These are phyloP conservation scores for Brachionus paranguensis DNA, from an alignment of 1,140 invertebrate genomes.

Conservation along the genomic window DNA sequence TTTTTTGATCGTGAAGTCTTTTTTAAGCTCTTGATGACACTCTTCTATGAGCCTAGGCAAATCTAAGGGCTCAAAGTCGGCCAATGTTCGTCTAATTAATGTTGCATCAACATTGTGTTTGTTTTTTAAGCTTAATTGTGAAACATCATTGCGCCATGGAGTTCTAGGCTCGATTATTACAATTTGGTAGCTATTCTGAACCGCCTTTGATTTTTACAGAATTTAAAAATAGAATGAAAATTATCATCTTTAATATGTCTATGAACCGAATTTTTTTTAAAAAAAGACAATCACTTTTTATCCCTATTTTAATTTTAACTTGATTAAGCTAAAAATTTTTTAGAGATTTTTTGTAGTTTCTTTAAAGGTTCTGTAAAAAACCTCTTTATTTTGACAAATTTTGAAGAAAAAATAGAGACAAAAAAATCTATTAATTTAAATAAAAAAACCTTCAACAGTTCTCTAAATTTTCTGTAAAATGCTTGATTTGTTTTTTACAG, in stretches of 20 bases:
- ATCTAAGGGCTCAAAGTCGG: background rate
- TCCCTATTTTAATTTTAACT: too few species aligned
- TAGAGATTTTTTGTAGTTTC: too few species aligned
- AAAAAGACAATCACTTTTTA: too few species aligned
- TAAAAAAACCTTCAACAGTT: too few species aligned
- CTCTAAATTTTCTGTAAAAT: too few species aligned
- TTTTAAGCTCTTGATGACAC: background rate
- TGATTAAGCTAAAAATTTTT: too few species aligned
- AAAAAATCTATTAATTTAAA: too few species aligned
- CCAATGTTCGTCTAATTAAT: background rate
- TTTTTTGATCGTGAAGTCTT: background rate
- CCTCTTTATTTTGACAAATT: too few species aligned
- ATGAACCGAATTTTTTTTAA: background rate
- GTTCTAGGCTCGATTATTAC: slow-evolving; percentile 28
- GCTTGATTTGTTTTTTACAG: too few species aligned
- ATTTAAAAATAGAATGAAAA: background rate
- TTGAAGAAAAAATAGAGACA: too few species aligned
- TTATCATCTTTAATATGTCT: background rate
- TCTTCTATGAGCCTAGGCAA: background rate
- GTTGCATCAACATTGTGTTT: background rate
- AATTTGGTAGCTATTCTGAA: slow-evolving; percentile 9
- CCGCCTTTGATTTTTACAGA: background rate
- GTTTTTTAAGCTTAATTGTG: background rate
- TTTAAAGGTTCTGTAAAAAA: too few species aligned
- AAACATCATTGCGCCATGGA: background rate